phyloP scores from a whole-genome alignment of 2,888 invertebrate species.

The Melangyna quadrimaculata region DNA sequence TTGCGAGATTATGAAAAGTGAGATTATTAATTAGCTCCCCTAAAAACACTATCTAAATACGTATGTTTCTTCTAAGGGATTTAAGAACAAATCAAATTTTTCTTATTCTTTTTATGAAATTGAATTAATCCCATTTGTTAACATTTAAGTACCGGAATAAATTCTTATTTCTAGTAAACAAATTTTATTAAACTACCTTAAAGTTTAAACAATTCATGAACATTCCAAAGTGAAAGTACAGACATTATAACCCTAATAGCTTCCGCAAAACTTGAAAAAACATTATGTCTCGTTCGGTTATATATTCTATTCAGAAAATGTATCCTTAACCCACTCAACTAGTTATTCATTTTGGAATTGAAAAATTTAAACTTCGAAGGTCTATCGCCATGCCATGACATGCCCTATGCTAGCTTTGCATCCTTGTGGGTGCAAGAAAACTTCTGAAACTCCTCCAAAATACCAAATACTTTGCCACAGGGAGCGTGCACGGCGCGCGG shows the following conservation, averaged over 20 bases:
- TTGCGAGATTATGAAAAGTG: too few relatives aligned
- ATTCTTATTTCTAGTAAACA: neutral
- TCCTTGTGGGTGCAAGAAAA: slow-evolving; percentile 3
- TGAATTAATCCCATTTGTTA: too few relatives aligned
- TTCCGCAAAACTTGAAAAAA: neutral
- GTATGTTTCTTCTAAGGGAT: too few relatives aligned
- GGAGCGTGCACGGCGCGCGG: neutral
- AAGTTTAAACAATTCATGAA: neutral
- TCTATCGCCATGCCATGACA: neutral
- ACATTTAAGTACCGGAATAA: neutral
- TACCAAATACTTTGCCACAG: neutral
- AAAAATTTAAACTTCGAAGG: slow-evolving; percentile 36
- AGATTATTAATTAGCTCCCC: too few relatives aligned
- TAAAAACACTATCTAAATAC: too few relatives aligned
- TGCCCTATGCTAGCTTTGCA: neutral
- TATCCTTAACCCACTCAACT: slow-evolving; percentile 45
- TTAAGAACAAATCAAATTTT: too few relatives aligned
- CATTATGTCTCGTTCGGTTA: neutral
- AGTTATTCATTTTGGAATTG: slow-evolving; percentile 50
- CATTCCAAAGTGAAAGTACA: neutral
- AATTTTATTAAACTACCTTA: neutral
- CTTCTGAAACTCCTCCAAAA: slow-evolving; percentile 2
- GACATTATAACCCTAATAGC: neutral
- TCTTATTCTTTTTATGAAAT: too few relatives aligned
- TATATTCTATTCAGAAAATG: slow-evolving; percentile 22